Conservation (phyloP, 2,113 vertebrate genomes). For the Centrocercus urophasianus region DNA sequence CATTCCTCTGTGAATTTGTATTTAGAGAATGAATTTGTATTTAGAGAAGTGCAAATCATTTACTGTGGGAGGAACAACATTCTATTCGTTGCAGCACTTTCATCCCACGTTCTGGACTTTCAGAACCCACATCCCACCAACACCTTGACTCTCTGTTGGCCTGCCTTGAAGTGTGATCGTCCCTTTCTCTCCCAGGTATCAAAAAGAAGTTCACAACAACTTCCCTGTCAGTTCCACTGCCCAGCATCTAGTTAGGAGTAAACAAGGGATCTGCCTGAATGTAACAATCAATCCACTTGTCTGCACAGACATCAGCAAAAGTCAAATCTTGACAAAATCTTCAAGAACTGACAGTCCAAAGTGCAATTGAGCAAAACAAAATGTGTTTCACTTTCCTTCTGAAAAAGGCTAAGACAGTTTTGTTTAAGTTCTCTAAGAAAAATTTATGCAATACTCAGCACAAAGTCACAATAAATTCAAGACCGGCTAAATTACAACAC, state of each 20-base stretch:
- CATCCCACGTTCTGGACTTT: not conserved
- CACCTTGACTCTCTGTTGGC: not conserved
- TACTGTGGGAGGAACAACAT: not conserved
- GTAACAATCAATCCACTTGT: fast-evolving
- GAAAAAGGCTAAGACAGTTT: not conserved
- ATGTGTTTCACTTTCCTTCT: not conserved
- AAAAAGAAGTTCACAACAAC: not conserved
- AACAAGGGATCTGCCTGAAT: not conserved
- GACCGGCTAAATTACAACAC: not conserved
- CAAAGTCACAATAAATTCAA: not conserved
- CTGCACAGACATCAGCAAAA: not conserved
- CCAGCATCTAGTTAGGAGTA: not conserved
- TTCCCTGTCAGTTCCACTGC: not conserved
- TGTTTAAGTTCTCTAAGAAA: not conserved
- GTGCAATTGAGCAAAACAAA: not conserved
- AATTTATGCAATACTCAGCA: not conserved
- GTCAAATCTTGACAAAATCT: not conserved
- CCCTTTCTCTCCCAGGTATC: not conserved
- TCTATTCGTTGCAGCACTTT: not conserved
- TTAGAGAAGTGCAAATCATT: not conserved
- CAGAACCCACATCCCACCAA: not conserved
- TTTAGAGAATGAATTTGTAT: not conserved
- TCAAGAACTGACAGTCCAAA: not conserved
- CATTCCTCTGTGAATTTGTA: not conserved
- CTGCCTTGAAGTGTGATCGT: not conserved